Base-by-base conservation (phyloP, 2,797 vertebrate species). In the Darevskia mixta region DNA sequence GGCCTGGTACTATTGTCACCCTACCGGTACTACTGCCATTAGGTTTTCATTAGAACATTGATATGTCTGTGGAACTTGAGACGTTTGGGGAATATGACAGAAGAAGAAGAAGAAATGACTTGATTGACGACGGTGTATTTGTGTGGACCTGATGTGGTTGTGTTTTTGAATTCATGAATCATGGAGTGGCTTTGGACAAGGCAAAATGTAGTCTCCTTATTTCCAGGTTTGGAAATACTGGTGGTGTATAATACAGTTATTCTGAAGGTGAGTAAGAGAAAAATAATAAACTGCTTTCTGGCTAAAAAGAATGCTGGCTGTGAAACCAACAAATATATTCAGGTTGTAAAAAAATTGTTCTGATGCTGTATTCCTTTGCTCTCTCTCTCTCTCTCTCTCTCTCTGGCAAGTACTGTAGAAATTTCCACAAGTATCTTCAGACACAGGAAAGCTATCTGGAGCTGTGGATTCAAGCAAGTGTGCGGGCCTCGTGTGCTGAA, bases 401-500 rank as follows among this genome's bases (percentile, higher is more conserved):
- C 15, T 58, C 45, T 49, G 82, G 83, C 58, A 23, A 27, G 20
- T 0, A n/a, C 0, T 73, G 29, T 8, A 81, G 64, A 86, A 38
- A 5, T 49, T 35, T 83, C 66, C 64, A 81, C 78, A 85, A 23
- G 49, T 89, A 72, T 84, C 49, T 75, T 86, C 55, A 55, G 35
- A 55, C 86, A 32, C 25, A 80, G 58, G 55, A 79, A 41, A 82
- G 1, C 17, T 91, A 79, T 82, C 61, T 92, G 20, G 80, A 78
- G 38, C 49, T 81, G 32, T 85, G 77, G 43, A 58, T 90, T 91
- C 55, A 41, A 55, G 35, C 43, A 76, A 32, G 11, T 64, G 20
- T 73, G 84, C 32, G 82, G 83, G 80, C 82, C 78, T 32, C 11
- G 25, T 83, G 27, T 85, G 71, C 38, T 88, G 71, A 91, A 91